A percentile compares a stretch with the other conserved stretches of the same genome.
Conservation (phyloP, 2,113 vertebrate genomes). For the Oryzias woworae region DNA sequence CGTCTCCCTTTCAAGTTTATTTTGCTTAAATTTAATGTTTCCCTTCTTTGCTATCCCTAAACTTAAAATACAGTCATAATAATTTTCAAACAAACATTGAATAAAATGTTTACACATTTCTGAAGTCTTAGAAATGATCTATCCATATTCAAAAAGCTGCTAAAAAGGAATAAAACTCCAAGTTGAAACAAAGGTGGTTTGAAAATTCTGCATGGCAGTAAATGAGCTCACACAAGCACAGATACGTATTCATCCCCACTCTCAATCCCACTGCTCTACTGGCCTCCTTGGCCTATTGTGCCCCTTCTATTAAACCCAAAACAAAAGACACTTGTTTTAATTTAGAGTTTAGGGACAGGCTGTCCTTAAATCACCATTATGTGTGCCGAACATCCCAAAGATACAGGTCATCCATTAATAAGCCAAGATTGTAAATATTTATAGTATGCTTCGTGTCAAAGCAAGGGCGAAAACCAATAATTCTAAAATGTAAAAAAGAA, state of each 20-base stretch:
- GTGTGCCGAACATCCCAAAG: constrained; percentile 31
- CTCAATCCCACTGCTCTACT: constrained; percentile 49
- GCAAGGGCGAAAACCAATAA: not conserved
- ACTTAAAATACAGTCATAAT: constrained; percentile 62
- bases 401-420: constrained; percentile 36
- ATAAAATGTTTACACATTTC: constrained; percentile 25
- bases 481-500: constrained; percentile 19
- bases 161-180: constrained; percentile 28
- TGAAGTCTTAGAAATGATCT: constrained; percentile 35
- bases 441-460: constrained; percentile 16
- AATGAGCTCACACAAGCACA: not conserved
- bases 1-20: too few relatives aligned
- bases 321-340: constrained; percentile 70
- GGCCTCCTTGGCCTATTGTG: constrained; percentile 55
- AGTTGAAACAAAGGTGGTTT: constrained; percentile 46
- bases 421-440: constrained; percentile 30
- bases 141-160: constrained; percentile 49
- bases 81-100: constrained; percentile 64
- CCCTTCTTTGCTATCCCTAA: constrained; percentile 43
- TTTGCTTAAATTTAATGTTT: constrained; percentile 1
- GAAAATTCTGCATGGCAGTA: constrained; percentile 24
- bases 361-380: constrained; percentile 65
- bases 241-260: constrained; percentile 44
- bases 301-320: constrained; percentile 65
- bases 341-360: constrained; percentile 63